Evolutionary conservation across 2,888 invertebrate species (phyloP).

Genomic region (Phyto melanocephala): DNA sequence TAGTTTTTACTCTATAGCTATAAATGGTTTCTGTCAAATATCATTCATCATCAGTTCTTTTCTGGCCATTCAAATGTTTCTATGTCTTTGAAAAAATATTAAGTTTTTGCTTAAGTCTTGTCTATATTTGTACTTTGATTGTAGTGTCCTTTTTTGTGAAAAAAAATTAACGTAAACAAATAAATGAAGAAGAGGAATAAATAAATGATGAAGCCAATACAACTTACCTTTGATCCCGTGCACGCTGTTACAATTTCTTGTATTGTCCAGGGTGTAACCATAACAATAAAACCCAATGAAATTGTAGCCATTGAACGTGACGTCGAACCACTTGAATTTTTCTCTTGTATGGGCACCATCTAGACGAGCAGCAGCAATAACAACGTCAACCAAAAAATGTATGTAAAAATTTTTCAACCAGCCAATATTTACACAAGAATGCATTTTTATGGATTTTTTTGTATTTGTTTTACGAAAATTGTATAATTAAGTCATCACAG

Average conservation of each 20-base stretch:
- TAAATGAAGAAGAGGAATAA: slow-evolving; percentile 14
- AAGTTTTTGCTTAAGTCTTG: no score
- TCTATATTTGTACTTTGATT: no score
- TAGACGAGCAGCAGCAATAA: slow-evolving; percentile 54
- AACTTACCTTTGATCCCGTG: slow-evolving; percentile 87
- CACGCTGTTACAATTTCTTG: slow-evolving; percentile 94
- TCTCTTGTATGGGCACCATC: slow-evolving; percentile 78
- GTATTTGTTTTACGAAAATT: neutral
- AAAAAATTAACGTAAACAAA: neutral
- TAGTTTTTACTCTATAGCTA: no score
- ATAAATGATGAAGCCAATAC: slow-evolving; percentile 48
- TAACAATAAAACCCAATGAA: slow-evolving; percentile 93
- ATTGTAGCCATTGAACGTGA: slow-evolving; percentile 95
- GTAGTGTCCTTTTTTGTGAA: no score
- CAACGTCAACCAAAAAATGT: neutral
- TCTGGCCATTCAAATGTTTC: no score
- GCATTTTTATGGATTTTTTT: neutral
- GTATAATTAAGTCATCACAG: slow-evolving; percentile 40
- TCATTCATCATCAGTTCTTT: no score
- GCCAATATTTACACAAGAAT: neutral
- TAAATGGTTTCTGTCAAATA: no score
- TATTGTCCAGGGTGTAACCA: slow-evolving; percentile 94
- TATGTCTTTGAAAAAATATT: no score
- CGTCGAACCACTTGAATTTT: slow-evolving; percentile 86
- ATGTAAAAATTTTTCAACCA: neutral